Evolutionary conservation across 2,797 vertebrate genomes (phyloP), one percentile per base, ranked within the genome.

Genomic region (Sylvilagus floridanus): DNA sequence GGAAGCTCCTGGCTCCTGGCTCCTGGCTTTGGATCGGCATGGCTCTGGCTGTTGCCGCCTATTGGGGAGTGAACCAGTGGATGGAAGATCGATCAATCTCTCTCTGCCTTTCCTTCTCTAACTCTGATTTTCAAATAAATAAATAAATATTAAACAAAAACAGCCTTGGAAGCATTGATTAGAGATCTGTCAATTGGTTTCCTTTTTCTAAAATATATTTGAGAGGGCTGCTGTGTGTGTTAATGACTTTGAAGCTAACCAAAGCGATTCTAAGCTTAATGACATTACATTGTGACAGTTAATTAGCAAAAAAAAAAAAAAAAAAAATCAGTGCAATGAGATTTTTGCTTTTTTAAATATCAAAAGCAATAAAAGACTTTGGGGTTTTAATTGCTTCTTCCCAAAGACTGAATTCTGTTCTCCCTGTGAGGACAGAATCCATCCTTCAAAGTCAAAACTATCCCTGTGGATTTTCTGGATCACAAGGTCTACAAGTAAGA

Each of bases 231-330:
- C 60, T 87, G 72, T 79, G 28, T 28, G 68, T 83, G 84, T 84
- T 97, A 97, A 96, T 93, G 81, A 95, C 94, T 96, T 95, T 79
- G 96, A 96, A 97, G 96, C 94, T 93, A 95, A 96, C 95, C 42
- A 91, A 88, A 96, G 91, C 88, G 84, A 89, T 32, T 94, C 84
- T 79, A 78, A 85, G 86, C 63, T 92, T 93, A 93, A 96, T 83
- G 76, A 73, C 77, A 94, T 85, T 85, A 75, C 42, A 60, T 93
- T 85, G 93, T 97, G 96, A 96, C 88, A 92, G 88, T 96, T 96
- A 94, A 97, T 97, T 96, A 97, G 96, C 88, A 96, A 86, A 95
- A 96, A 96, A 16, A 57, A 16, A 57, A 4, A 16, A 5, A 5
- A 16, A 5, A 57, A 16, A 57, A 16, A 57, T 57, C 84, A 94